phyloP scores from a whole-genome alignment of 1,140 invertebrate genomes.

The Chrysoperla carnea region DNA sequence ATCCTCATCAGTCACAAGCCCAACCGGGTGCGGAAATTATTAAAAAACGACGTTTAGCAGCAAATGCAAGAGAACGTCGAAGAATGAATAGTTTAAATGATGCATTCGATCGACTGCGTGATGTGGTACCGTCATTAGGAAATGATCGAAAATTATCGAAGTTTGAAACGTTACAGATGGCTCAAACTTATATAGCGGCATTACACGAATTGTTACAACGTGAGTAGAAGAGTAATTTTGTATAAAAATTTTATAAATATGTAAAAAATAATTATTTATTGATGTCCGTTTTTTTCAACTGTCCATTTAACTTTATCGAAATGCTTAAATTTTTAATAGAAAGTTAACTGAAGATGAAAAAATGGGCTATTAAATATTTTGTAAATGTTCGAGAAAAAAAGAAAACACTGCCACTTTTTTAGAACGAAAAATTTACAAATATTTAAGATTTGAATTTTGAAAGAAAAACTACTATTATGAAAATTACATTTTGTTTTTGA shows the following conservation, averaged over 20 bases:
- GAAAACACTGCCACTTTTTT: too few species aligned
- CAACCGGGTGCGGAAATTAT: constrained; percentile 23
- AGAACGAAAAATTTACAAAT: too few species aligned
- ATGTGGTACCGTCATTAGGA: constrained; percentile 54
- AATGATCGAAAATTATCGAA: constrained; percentile 61
- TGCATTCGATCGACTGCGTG: constrained; percentile 54
- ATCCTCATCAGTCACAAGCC: neutral
- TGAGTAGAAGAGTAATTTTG: constrained; percentile 8
- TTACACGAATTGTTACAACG: constrained; percentile 36
- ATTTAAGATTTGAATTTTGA: too few species aligned
- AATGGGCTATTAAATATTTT: too few species aligned
- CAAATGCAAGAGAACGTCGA: constrained; percentile 52
- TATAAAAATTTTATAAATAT: neutral
- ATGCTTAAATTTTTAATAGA: too few species aligned
- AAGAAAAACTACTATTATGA: too few species aligned
- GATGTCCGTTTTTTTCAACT: too few species aligned
- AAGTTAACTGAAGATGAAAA: too few species aligned
- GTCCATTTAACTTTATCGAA: too few species aligned
- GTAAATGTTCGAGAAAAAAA: too few species aligned
- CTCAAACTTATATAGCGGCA: constrained; percentile 59
- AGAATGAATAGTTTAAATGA: constrained; percentile 63
- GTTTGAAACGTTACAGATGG: constrained; percentile 70
- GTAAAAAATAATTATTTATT: too few species aligned
- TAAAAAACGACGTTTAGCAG: constrained; percentile 43
- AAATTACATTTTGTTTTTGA: too few species aligned